Evolutionary conservation across 2,888 invertebrate species (phyloP).

Genomic region (Drosophila stalkeri): DNA sequence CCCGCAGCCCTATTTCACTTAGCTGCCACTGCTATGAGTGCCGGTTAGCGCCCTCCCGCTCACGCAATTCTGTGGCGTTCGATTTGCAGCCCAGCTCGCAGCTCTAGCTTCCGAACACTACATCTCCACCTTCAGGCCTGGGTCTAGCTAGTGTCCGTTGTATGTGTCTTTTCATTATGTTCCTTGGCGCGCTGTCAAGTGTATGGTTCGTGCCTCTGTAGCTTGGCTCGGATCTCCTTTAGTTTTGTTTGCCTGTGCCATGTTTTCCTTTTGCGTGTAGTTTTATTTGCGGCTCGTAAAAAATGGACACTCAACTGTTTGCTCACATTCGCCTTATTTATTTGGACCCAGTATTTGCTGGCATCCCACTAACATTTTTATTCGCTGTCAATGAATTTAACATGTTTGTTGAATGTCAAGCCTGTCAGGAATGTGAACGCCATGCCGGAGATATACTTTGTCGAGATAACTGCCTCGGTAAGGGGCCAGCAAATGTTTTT

Average conservation of each 20-base stretch:
- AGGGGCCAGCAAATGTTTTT: slow-evolving; percentile 8
- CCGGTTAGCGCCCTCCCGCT: not conserved
- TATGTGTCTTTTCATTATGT: slow-evolving; percentile 62
- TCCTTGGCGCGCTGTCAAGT: slow-evolving; percentile 69
- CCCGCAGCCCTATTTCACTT: slow-evolving; percentile 19
- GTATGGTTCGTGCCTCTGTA: slow-evolving; percentile 51
- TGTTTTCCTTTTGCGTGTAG: slow-evolving; percentile 62
- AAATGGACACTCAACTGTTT: slow-evolving; percentile 77
- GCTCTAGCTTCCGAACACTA: not conserved
- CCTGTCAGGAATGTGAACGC: slow-evolving; percentile 36
- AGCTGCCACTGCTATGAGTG: slow-evolving; percentile 7
- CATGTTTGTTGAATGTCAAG: slow-evolving; percentile 64
- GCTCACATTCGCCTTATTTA: slow-evolving; percentile 65
- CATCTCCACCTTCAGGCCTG: slow-evolving; percentile 1
- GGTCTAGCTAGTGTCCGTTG: slow-evolving; percentile 2
- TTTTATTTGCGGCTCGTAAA: slow-evolving; percentile 72
- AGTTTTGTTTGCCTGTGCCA: slow-evolving; percentile 60
- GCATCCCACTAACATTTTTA: slow-evolving; percentile 78
- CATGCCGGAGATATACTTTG: slow-evolving; percentile 17
- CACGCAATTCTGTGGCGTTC: slow-evolving; percentile 41
- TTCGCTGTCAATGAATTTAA: slow-evolving; percentile 83
- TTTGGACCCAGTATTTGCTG: slow-evolving; percentile 57
- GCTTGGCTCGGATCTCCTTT: slow-evolving; percentile 45
- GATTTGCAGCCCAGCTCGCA: slow-evolving; percentile 21
- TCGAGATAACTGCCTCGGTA: slow-evolving; percentile 9